Percentiles rank a stretch among this genome's conserved stretches.
These are phyloP conservation scores for Branchellion lobata DNA, from an alignment of 2,888 invertebrate genomes.

Conservation along the genomic window DNA sequence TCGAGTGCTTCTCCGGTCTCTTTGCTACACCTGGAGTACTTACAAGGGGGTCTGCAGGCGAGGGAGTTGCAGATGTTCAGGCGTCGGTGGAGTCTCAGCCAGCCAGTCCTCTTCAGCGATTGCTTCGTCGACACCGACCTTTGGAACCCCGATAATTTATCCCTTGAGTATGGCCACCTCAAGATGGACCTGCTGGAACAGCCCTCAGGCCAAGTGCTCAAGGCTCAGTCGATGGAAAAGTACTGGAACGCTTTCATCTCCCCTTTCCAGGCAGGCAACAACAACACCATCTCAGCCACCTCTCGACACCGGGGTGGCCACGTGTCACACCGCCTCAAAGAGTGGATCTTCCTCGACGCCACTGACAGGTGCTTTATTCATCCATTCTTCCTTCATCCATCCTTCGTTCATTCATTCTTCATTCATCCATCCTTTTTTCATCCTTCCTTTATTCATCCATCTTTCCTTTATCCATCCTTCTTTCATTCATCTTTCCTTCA, in stretches of 20 bases:
- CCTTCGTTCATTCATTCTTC: no score
- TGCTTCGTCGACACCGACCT: slow-evolving; percentile 76
- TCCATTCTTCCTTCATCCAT: no score
- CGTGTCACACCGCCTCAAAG: slow-evolving; percentile 8
- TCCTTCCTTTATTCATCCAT: no score
- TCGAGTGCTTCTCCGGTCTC: background rate
- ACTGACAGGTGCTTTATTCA: background rate
- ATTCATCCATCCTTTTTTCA: no score
- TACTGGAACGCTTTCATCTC: slow-evolving; percentile 13
- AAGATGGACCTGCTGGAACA: slow-evolving; percentile 85
- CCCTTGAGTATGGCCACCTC: slow-evolving; percentile 84
- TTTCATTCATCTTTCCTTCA: no score
- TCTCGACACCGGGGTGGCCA: background rate
- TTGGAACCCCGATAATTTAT: slow-evolving; percentile 91
- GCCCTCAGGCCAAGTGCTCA: slow-evolving; percentile 85
- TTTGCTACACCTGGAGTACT: slow-evolving; percentile 72
- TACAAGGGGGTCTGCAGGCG: slow-evolving; percentile 90
- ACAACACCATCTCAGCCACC: background rate
- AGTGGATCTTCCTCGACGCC: slow-evolving; percentile 16
- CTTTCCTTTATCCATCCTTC: no score
- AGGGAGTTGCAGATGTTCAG: slow-evolving; percentile 71
- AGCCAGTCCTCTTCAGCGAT: slow-evolving; percentile 86
- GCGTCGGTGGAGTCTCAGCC: slow-evolving; percentile 59
- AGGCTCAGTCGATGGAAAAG: slow-evolving; percentile 63
- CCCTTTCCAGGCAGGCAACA: background rate